A percentile compares a stretch with the other conserved stretches of the same genome.
Conservation (phyloP, 2,797 vertebrate species). For the Channa striata region DNA sequence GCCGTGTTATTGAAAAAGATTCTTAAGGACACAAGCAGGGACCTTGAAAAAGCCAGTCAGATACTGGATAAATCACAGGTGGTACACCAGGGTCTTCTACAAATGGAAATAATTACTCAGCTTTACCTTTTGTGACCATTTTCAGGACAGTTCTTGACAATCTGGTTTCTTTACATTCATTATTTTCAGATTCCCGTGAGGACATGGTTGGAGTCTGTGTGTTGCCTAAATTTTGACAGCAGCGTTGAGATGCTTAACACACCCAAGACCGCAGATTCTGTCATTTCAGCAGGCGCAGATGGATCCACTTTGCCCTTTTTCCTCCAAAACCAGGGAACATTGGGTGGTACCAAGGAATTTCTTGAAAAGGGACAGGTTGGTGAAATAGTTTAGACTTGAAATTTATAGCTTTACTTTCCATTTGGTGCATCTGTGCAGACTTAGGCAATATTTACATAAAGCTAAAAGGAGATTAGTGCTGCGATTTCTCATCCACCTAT, state of each 20-base stretch:
- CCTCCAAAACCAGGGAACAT: constrained; percentile 81
- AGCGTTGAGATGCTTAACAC: constrained; percentile 80
- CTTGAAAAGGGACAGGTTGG: constrained; percentile 78
- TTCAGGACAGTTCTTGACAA: neutral
- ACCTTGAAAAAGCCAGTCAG: constrained; percentile 84
- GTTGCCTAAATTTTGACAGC: constrained; percentile 83
- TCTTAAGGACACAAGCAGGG: constrained; percentile 85
- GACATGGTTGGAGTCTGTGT: constrained; percentile 81
- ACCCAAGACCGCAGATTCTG: constrained; percentile 47
- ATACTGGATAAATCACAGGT: constrained; percentile 84
- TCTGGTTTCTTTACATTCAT: constrained; percentile 2
- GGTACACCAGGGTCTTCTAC: constrained; percentile 8
- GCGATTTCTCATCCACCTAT: neutral
- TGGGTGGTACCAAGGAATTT: constrained; percentile 68
- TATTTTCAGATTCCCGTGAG: constrained; percentile 80
- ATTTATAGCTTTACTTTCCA: neutral
- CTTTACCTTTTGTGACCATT: neutral
- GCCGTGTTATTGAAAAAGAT: constrained; percentile 83
- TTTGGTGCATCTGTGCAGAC: neutral
- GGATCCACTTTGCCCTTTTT: constrained; percentile 85
- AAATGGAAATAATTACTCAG: neutral
- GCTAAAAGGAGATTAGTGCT: neutral
- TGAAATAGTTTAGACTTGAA: constrained; percentile 34
- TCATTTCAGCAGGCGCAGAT: constrained; percentile 79
- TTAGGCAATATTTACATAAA: neutral